Conservation (phyloP, 2,113 vertebrate genomes). For the Oenanthe melanoleuca region DNA sequence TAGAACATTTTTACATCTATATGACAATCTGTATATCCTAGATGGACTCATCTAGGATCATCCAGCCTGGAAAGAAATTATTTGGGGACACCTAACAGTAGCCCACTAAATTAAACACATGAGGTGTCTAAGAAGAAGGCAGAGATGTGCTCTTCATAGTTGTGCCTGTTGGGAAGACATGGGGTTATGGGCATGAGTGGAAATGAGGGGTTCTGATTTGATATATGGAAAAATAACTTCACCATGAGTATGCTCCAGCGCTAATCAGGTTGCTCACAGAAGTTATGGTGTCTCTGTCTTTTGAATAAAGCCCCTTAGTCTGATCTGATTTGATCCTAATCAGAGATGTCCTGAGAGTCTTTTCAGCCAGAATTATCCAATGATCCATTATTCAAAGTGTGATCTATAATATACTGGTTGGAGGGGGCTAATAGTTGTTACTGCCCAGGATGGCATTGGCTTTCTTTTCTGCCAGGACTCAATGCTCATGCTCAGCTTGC, state of each 20-base stretch:
- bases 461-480: neutral
- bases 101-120: neutral
- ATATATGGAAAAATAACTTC: neutral
- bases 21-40: neutral
- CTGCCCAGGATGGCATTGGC: neutral
- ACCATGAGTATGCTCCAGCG: neutral
- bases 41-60: neutral
- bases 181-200: neutral
- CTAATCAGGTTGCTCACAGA: neutral
- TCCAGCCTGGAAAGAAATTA: neutral
- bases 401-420: neutral
- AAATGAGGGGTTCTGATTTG: neutral
- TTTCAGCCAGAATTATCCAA: neutral
- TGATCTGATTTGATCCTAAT: neutral
- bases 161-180: neutral
- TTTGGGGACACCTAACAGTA: neutral
- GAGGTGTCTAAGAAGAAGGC: neutral
- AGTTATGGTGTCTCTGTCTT: neutral
- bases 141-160: neutral
- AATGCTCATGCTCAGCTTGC: neutral
- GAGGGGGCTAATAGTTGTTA: neutral
- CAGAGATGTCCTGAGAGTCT: neutral
- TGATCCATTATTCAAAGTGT: neutral
- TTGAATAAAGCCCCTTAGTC: neutral
- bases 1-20: neutral